Conservation (phyloP, 2,797 vertebrate genomes). For the Microctenopoma steveboyesi region DNA sequence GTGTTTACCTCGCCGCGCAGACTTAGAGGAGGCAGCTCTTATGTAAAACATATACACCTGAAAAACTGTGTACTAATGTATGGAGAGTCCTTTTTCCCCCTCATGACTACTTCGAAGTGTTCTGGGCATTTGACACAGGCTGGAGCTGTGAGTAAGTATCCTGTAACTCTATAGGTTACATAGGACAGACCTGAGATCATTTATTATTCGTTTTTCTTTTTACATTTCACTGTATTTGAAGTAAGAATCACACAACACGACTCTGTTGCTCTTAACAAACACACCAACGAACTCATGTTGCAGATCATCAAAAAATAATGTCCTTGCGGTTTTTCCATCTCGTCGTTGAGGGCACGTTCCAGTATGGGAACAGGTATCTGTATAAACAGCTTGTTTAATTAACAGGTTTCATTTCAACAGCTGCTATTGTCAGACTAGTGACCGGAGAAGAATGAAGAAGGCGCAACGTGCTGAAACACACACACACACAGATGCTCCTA, state of each 20-base stretch:
- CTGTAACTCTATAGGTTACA: neutral
- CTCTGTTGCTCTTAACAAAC: too few relatives aligned
- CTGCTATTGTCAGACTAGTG: slow-evolving; percentile 45
- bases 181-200: too few relatives aligned
- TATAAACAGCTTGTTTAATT: slow-evolving; percentile 58
- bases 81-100: slow-evolving; percentile 1
- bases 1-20: slow-evolving; percentile 12
- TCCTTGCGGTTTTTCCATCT: slow-evolving; percentile 1
- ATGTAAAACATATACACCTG: slow-evolving; percentile 5
- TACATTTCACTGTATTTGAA: too few relatives aligned
- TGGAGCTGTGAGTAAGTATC: neutral
- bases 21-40: slow-evolving; percentile 9
- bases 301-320: too few relatives aligned
- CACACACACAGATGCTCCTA: neutral
- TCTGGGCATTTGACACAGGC: neutral
- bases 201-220: too few relatives aligned
- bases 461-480: slow-evolving; percentile 2
- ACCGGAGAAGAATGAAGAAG: slow-evolving; percentile 22
- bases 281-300: too few relatives aligned
- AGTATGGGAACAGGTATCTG: slow-evolving; percentile 41
- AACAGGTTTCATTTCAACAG: slow-evolving; percentile 50
- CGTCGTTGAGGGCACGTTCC: slow-evolving; percentile 19
- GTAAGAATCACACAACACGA: too few relatives aligned
- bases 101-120: slow-evolving; percentile 26
- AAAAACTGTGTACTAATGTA: slow-evolving; percentile 1